Evolutionary conservation across 2,888 invertebrate species (phyloP).

Genomic region (Hirtodrosophila histrioides): DNA sequence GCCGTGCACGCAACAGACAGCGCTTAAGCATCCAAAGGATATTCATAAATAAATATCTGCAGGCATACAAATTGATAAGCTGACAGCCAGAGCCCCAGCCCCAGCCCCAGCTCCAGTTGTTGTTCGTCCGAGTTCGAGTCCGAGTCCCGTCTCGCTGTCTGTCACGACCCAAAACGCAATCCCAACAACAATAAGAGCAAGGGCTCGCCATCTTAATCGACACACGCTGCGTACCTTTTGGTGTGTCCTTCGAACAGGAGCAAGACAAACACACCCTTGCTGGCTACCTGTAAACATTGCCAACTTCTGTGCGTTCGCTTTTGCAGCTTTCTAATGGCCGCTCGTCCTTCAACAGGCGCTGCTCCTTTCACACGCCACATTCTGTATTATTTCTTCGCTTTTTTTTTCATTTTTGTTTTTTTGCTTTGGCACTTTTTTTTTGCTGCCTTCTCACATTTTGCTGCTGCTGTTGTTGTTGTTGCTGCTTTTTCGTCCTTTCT

Average conservation of each 20-base stretch:
- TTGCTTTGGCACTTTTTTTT: conserved; percentile 56
- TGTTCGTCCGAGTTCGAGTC: conserved; percentile 3
- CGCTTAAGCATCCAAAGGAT: conserved; percentile 64
- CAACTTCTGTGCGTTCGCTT: conserved; percentile 52
- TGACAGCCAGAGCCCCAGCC: conserved; percentile 46
- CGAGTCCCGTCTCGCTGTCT: conserved; percentile 47
- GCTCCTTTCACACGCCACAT: conserved; percentile 75
- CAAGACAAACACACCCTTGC: conserved; percentile 50
- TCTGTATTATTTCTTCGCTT: conserved; percentile 19
- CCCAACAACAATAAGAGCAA: conserved; percentile 34
- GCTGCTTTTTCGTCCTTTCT: conserved; percentile 39
- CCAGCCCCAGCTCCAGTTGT: conserved; percentile 12
- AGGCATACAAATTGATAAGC: conserved; percentile 78
- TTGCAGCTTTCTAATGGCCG: conserved; percentile 71
- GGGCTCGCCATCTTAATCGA: conserved; percentile 72
- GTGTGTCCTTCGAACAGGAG: conserved; percentile 51
- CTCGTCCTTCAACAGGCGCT: conserved; percentile 76
- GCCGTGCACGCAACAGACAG: conserved; percentile 22
- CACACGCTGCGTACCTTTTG: conserved; percentile 71
- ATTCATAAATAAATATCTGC: conserved; percentile 79
- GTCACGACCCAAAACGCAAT: conserved; percentile 51
- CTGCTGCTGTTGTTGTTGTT: conserved; percentile 35
- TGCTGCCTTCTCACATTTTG: conserved; percentile 49
- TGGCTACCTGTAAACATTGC: conserved; percentile 68
- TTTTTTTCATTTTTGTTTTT: conserved; percentile 28